Conservation (phyloP, 2,113 vertebrate species). For the Porphyrio hochstetteri region DNA sequence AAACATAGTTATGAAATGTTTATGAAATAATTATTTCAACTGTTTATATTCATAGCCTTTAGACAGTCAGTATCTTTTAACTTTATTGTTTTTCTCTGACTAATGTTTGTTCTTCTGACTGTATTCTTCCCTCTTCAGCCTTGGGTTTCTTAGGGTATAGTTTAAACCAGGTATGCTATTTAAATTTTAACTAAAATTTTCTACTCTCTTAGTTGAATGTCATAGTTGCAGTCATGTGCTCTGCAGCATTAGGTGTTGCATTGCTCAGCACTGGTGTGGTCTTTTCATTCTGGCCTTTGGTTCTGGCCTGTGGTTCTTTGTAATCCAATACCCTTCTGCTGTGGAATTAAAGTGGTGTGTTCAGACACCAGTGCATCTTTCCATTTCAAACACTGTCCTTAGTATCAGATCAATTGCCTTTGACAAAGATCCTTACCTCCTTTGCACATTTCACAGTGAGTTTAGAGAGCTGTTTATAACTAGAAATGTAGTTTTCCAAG, state of each 20-base stretch:
- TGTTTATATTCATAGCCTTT: background rate
- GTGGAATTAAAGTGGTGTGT: background rate
- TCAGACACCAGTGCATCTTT: background rate
- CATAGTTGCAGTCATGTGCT: background rate
- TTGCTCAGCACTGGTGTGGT: background rate
- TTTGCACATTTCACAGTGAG: background rate
- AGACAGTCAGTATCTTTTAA: background rate
- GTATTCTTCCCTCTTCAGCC: background rate
- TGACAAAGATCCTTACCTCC: background rate
- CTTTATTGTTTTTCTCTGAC: background rate
- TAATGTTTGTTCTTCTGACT: background rate
- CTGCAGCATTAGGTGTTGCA: background rate
- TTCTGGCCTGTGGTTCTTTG: background rate
- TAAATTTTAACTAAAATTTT: background rate
- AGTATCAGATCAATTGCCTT: background rate
- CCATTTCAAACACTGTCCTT: background rate
- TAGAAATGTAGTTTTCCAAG: background rate
- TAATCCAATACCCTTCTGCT: background rate
- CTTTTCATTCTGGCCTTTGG: background rate
- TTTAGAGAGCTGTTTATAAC: background rate
- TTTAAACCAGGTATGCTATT: background rate
- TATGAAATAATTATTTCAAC: background rate
- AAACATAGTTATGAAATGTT: background rate
- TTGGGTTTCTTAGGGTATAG: background rate
- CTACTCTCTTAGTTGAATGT: background rate